Evolutionary conservation across 2,888 invertebrate genomes (phyloP).

Genomic region (Tineola bisselliella): DNA sequence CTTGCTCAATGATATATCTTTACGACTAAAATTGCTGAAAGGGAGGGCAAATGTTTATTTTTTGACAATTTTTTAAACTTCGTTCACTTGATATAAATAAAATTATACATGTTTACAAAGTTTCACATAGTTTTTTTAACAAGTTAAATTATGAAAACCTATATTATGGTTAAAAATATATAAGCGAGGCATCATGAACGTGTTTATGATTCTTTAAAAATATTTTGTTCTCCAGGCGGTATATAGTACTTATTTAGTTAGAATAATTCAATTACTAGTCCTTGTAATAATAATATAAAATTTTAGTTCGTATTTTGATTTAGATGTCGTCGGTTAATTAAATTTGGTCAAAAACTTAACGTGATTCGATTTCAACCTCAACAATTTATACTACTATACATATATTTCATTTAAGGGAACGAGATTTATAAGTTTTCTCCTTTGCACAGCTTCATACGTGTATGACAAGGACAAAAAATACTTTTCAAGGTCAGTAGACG

Average conservation of each 20-base stretch:
- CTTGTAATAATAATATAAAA: conserved; percentile 55
- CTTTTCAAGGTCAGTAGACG: no score
- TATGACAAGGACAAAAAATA: no score
- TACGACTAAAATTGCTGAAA: neutral
- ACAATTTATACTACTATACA: no score
- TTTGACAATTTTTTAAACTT: neutral
- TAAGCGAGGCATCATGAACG: no score
- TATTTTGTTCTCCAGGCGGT: conserved; percentile 58
- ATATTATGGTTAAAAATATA: no score
- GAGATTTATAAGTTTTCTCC: no score
- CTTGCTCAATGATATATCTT: conserved; percentile 50
- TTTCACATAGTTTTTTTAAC: no score
- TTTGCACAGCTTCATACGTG: no score
- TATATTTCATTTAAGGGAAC: no score
- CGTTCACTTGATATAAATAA: neutral
- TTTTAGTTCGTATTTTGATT: conserved; percentile 32
- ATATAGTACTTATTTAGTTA: conserved; percentile 66
- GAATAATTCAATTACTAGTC: conserved; percentile 67
- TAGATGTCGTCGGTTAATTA: conserved; percentile 34
- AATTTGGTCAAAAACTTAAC: no score
- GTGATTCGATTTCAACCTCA: no score
- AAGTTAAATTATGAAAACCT: no score
- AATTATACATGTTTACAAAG: neutral
- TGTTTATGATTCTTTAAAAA: neutral
- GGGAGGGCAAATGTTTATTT: neutral